Percentiles rank a stretch among this genome's conserved stretches.
Evolutionary conservation across 23 tunicate species (phyloP).

Genomic region (Corella eumyota): DNA sequence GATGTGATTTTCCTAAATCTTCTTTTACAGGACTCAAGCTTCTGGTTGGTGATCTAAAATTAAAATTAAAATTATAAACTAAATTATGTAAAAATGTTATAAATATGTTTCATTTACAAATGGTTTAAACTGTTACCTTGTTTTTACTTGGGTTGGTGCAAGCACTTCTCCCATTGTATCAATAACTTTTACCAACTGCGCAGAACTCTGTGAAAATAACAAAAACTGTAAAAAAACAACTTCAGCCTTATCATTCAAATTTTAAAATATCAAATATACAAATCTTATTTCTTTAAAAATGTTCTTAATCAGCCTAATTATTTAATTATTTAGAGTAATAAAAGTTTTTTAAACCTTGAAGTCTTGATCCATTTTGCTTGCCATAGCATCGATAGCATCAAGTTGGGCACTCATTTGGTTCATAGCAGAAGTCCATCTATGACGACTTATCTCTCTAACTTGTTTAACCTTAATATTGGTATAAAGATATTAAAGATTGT

Average conservation of each 20-base stretch:
- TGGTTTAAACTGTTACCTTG: too few relatives aligned
- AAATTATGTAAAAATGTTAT: too few relatives aligned
- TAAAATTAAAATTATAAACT: too few relatives aligned
- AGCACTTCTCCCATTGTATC: constrained; percentile 22
- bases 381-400: constrained; percentile 37
- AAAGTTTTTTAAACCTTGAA: constrained; percentile 15
- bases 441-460: constrained; percentile 31
- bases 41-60: too few relatives aligned
- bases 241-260: neutral
- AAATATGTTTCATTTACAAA: too few relatives aligned
- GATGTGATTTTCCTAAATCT: too few relatives aligned
- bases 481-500: neutral
- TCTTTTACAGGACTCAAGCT: too few relatives aligned
- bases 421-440: constrained; percentile 56
- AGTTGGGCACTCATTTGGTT: constrained; percentile 50
- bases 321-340: neutral
- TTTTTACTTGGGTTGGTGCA: constrained; percentile 8
- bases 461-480: constrained; percentile 14
- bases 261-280: neutral
- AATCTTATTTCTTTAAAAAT: neutral
- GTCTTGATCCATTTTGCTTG: constrained; percentile 20
- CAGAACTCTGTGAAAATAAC: constrained; percentile 10
- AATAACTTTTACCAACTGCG: constrained; percentile 12
- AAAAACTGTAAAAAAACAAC: neutral
- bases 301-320: neutral